phyloP scores from a whole-genome alignment of 1,140 invertebrate genomes.

The Colletes latitarsis region DNA sequence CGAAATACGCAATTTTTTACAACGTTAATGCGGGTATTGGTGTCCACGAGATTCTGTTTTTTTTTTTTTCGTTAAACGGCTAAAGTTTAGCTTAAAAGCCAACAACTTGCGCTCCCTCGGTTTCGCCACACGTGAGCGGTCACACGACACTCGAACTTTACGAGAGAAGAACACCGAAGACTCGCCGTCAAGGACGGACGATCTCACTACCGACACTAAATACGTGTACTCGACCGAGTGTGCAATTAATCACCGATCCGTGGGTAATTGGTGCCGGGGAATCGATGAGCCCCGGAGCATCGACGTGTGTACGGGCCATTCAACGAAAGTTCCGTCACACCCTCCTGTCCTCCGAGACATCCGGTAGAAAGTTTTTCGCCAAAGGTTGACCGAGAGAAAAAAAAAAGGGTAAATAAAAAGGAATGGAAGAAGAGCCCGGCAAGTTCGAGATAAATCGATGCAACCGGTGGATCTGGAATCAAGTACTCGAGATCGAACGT shows the following conservation, averaged over 20 bases:
- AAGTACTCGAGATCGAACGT: not conserved
- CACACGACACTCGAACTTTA: constrained; percentile 39
- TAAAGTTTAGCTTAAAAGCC: constrained; percentile 24
- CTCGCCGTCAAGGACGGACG: constrained; percentile 26
- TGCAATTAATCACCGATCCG: constrained; percentile 58
- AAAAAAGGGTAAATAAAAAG: not conserved
- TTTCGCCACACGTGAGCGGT: constrained; percentile 39
- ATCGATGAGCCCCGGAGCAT: constrained; percentile 43
- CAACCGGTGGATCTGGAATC: not conserved
- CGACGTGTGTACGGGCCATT: constrained; percentile 39
- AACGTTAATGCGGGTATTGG: too few relatives aligned
- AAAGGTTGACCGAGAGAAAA: not conserved
- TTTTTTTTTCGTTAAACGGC: constrained; percentile 33
- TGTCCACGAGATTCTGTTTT: constrained; percentile 5
- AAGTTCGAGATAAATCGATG: constrained; percentile 1
- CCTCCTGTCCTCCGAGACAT: constrained; percentile 1
- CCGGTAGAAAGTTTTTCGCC: constrained; percentile 16
- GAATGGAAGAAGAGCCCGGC: not conserved
- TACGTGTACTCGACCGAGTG: constrained; percentile 53
- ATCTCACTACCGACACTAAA: constrained; percentile 58
- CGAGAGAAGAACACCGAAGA: constrained; percentile 34
- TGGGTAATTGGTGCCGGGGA: constrained; percentile 54
- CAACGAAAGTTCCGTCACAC: constrained; percentile 52
- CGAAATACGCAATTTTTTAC: too few relatives aligned
- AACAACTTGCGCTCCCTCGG: constrained; percentile 9